These are phyloP conservation scores for Myotis vivesi DNA, from an alignment of 2,797 vertebrate species.

Conservation along the genomic window DNA sequence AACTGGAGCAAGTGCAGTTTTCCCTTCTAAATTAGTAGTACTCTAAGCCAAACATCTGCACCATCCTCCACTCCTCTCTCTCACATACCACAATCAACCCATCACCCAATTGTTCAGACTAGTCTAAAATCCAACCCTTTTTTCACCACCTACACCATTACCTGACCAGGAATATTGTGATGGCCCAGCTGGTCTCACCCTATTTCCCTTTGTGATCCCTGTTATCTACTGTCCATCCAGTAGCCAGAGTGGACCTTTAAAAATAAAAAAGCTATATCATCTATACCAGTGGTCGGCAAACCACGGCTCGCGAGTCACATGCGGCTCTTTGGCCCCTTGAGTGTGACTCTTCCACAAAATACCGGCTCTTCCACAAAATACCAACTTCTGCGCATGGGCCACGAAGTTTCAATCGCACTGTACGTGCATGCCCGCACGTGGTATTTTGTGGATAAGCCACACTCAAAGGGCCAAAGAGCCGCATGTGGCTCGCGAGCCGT, in stretches of 20 bases:
- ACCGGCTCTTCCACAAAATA: too few relatives aligned
- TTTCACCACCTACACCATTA: background rate
- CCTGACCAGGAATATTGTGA: background rate
- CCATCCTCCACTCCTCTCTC: background rate
- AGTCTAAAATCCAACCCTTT: background rate
- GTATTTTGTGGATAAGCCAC: too few relatives aligned
- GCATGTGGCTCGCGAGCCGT: too few relatives aligned
- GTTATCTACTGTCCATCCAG: background rate
- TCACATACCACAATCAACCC: background rate
- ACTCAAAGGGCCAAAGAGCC: too few relatives aligned
- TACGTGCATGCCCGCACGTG: too few relatives aligned
- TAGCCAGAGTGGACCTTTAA: background rate
- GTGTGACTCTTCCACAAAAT: too few relatives aligned
- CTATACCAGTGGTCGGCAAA: too few relatives aligned
- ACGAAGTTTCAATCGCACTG: too few relatives aligned
- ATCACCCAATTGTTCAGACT: background rate
- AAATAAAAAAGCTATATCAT: background rate
- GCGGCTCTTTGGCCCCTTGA: too few relatives aligned
- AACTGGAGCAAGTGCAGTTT: background rate
- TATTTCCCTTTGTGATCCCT: accelerated
- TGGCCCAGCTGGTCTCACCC: background rate
- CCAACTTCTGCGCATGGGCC: too few relatives aligned
- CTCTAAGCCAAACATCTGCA: background rate
- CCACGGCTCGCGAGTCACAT: too few relatives aligned
- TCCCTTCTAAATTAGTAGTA: background rate